Evolutionary conservation across 2,113 vertebrate genomes (phyloP), one percentile per base, ranked within the genome.

Genomic region (Poeciliopsis turrubarensis): DNA sequence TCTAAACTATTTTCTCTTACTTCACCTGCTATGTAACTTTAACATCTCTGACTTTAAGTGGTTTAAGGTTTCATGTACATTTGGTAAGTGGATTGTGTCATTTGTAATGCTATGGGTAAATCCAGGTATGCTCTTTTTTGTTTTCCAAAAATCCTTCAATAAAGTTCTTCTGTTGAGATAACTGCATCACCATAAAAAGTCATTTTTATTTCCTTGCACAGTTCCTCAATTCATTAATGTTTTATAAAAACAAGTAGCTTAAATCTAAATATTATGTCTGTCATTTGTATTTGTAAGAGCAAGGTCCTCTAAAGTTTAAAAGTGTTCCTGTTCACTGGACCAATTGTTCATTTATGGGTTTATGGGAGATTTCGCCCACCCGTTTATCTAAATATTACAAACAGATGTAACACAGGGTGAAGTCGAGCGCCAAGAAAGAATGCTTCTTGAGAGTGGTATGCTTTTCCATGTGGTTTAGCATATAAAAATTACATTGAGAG

Each of bases 101-200:
- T 64, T 72, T 78, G 70, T 60, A 73, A 61, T 8, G 12, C 63
- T 83, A 60, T 73, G 70, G 76, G 54, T 6, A 73, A 57, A 60
- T 73, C 26, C 41, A 78, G 54, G 34, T 61, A 75, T 73, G 85
- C 14, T 75, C 19, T 10, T 78, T 75, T 73, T 29, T 78, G 31
- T 73, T 85, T 81, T 83, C 54, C 67, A 65, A 84, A 75, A 34
- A 47, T 86, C 68, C 85, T 78, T 31, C 34, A 91, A 91, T 91
- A 91, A 91, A 91, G 37, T 72, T 68, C 81, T 82, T 88, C 81
- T 61, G 74, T 84, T 72, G 61, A 85, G 61, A 86, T 75, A 60
- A 75, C 79, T 27, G 31, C 57, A 67, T 34, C 62, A 60, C 4
- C 70, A 65, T 78, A 47, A 17, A 72, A 57, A 47, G 65, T 64